Evolutionary conservation across 2,888 invertebrate species (phyloP), one percentile per base, ranked within the genome.

Genomic region (Dendrolimus pini): DNA sequence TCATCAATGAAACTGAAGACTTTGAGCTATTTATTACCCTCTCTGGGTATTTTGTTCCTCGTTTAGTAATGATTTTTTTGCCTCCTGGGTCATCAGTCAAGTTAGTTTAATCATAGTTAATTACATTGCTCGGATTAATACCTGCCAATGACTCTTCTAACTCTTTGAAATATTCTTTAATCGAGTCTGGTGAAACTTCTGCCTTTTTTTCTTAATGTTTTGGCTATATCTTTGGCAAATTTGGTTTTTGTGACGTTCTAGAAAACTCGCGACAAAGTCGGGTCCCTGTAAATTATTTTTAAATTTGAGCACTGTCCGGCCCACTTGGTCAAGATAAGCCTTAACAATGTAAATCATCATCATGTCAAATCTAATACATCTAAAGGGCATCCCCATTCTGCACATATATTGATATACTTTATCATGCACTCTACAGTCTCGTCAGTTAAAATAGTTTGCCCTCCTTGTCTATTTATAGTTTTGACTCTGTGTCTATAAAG

Each of bases 361-460:
- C n/a, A 0, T 56, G 61, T 59, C 58, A 61, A 56, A 55, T 62
- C 62, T 56, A 61, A 61, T 2, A 55, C 55, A 53, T 59, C 61
- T 55, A 62, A 58, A 53, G 57, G 61, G 56, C 61, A 61, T 55
- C 61, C 62, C 62, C 59, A 61, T 55, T 61, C 56, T n/a, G n/a
- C n/a, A n/a, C n/a, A n/a, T n/a, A n/a, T n/a, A n/a, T n/a, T n/a
- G n/a, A n/a, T n/a, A n/a, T n/a, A n/a, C n/a, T n/a, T n/a, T n/a
- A n/a, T n/a, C n/a, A n/a, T n/a, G n/a, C n/a, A n/a, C n/a, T n/a
- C n/a, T n/a, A n/a, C n/a, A n/a, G n/a, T n/a, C n/a, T n/a, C n/a
- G n/a, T n/a, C n/a, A n/a, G n/a, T n/a, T n/a, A n/a, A n/a, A n/a
- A n/a, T n/a, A n/a, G n/a, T n/a, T n/a, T n/a, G n/a, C n/a, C n/a